phyloP scores from a whole-genome alignment of 2,113 vertebrate species.

The Zosterops lateralis region DNA sequence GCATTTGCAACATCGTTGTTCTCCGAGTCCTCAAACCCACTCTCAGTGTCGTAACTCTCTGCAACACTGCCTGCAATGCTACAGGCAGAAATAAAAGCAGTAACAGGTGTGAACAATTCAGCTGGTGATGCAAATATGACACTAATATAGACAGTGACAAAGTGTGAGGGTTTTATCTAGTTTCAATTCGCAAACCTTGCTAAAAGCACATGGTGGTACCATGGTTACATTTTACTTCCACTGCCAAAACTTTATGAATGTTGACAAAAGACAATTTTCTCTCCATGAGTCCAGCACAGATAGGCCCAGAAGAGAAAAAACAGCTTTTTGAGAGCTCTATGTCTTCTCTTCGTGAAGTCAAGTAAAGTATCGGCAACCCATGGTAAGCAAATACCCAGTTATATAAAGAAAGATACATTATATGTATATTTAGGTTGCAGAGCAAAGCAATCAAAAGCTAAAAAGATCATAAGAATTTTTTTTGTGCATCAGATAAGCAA shows the following conservation, averaged over 20 bases:
- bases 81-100: conserved; percentile 23
- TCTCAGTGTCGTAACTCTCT: conserved; percentile 97
- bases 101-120: neutral
- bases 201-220: neutral
- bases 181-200: neutral
- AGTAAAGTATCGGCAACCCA: neutral
- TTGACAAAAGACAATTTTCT: neutral
- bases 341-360: neutral
- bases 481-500: neutral
- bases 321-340: neutral
- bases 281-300: neutral
- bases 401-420: neutral
- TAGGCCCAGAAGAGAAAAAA: neutral
- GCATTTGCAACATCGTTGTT: conserved; percentile 93
- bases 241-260: neutral
- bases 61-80: conserved; percentile 97
- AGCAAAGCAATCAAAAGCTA: neutral
- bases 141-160: neutral
- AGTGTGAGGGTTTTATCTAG: rapidly evolving
- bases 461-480: rapidly evolving
- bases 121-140: neutral
- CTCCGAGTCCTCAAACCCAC: conserved; percentile 95
- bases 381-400: neutral
- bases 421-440: neutral
- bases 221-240: neutral